Conservation (phyloP, 1,140 invertebrate genomes). For the Drosophila sturtevanti region DNA sequence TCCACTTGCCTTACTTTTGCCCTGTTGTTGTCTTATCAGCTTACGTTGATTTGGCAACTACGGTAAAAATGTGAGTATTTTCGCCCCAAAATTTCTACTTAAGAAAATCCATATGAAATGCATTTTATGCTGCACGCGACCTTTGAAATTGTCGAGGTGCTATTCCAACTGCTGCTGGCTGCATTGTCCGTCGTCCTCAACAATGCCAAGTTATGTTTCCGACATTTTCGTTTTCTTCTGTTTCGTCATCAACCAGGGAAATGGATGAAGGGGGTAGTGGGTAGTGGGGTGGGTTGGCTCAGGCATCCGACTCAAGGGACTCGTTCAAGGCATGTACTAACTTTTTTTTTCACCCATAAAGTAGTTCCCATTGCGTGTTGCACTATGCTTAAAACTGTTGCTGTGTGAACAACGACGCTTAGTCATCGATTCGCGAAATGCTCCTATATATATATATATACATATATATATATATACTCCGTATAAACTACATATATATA, state of each 20-base stretch:
- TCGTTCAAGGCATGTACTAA: background rate
- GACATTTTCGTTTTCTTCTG: background rate
- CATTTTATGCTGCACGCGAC: slow-evolving; percentile 48
- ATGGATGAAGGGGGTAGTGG: too few relatives aligned
- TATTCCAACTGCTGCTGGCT: slow-evolving; percentile 5
- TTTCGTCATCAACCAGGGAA: background rate
- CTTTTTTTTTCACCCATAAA: background rate
- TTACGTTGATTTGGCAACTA: slow-evolving; percentile 23
- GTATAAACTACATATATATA: slow-evolving; percentile 11
- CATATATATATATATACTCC: slow-evolving; percentile 1
- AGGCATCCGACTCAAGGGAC: slow-evolving; percentile 4
- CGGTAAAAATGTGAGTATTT: background rate
- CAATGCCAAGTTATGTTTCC: slow-evolving; percentile 18
- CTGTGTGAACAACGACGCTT: slow-evolving; percentile 30
- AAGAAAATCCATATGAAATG: slow-evolving; percentile 47
- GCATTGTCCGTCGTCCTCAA: background rate
- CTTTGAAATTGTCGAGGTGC: slow-evolving; percentile 7
- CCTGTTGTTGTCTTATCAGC: slow-evolving; percentile 40
- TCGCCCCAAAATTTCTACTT: slow-evolving; percentile 27
- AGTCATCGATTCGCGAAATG: slow-evolving; percentile 27
- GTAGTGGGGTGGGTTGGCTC: too few relatives aligned
- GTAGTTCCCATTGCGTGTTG: slow-evolving; percentile 53
- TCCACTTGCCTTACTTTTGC: slow-evolving; percentile 31
- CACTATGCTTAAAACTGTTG: slow-evolving; percentile 63
- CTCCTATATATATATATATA: slow-evolving; percentile 12